phyloP scores from a whole-genome alignment of 1,140 invertebrate species.

The Scaptomyza pallida region DNA sequence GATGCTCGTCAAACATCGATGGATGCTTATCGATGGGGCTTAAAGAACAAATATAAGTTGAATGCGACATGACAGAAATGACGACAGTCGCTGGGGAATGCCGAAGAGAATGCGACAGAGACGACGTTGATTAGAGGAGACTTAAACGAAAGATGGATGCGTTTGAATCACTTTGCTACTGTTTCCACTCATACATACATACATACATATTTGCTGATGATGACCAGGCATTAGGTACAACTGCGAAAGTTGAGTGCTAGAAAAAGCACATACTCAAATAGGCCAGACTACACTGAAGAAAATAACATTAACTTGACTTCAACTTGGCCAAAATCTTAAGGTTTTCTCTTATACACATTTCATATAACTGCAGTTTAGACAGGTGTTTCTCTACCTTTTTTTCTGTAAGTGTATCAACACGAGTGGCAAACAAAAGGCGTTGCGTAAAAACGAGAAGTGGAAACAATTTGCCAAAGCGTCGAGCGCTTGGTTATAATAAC shows the following conservation, averaged over 20 bases:
- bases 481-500: slow-evolving; percentile 77
- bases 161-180: slow-evolving; percentile 41
- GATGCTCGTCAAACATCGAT: slow-evolving; percentile 61
- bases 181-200: not conserved
- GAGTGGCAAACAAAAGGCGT: slow-evolving; percentile 50
- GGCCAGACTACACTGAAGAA: slow-evolving; percentile 1
- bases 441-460: slow-evolving; percentile 61
- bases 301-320: no score
- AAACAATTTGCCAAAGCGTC: slow-evolving; percentile 77
- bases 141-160: slow-evolving; percentile 45
- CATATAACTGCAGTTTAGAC: no score
- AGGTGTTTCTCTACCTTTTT: not conserved
- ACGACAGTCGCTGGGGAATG: not conserved
- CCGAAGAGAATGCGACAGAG: not conserved
- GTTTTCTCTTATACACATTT: no score
- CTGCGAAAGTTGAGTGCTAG: slow-evolving; percentile 26
- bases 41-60: slow-evolving; percentile 45
- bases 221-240: slow-evolving; percentile 30
- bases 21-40: slow-evolving; percentile 48
- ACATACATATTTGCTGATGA: slow-evolving; percentile 30
- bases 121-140: slow-evolving; percentile 46
- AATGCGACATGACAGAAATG: slow-evolving; percentile 40
- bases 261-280: slow-evolving; percentile 41
- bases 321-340: no score
- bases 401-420: not conserved